Percentiles rank a stretch among this genome's conserved stretches.
Evolutionary conservation across 2,797 vertebrate species (phyloP).

Genomic region (Echeneis naucrates): DNA sequence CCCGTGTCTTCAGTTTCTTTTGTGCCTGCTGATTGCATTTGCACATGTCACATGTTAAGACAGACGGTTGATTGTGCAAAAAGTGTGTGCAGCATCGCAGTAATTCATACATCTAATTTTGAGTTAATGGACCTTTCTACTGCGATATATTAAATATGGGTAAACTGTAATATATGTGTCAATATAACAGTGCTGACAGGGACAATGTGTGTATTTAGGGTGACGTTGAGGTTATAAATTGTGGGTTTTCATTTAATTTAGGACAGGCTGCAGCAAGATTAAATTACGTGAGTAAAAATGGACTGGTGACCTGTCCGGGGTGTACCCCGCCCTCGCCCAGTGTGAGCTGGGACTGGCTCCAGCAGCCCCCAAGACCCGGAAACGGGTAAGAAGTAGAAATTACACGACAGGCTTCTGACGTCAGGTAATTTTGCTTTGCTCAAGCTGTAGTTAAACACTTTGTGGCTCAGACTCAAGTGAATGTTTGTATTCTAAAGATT

Average conservation of each 20-base stretch:
- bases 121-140: neutral
- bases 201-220: too few relatives aligned
- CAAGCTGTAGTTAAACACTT: neutral
- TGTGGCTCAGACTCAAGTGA: neutral
- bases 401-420: neutral
- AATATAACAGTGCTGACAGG: neutral
- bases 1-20: conserved; percentile 12
- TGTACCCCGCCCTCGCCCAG: too few relatives aligned
- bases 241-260: conserved; percentile 13
- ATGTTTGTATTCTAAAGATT: neutral
- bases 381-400: too few relatives aligned
- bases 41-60: conserved; percentile 23
- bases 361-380: too few relatives aligned
- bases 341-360: too few relatives aligned
- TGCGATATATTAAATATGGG: neutral
- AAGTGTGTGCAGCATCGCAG: neutral
- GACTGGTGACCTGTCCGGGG: too few relatives aligned
- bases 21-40: conserved; percentile 22
- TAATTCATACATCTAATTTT: neutral
- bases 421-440: neutral
- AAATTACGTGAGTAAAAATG: neutral
- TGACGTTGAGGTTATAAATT: conserved; percentile 4
- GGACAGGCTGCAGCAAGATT: neutral
- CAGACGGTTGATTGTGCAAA: conserved; percentile 17
- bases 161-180: neutral